These are phyloP conservation scores for Henricia sp. DNA, from an alignment of 53 echinoderm and acorn worm species.

Conservation along the genomic window DNA sequence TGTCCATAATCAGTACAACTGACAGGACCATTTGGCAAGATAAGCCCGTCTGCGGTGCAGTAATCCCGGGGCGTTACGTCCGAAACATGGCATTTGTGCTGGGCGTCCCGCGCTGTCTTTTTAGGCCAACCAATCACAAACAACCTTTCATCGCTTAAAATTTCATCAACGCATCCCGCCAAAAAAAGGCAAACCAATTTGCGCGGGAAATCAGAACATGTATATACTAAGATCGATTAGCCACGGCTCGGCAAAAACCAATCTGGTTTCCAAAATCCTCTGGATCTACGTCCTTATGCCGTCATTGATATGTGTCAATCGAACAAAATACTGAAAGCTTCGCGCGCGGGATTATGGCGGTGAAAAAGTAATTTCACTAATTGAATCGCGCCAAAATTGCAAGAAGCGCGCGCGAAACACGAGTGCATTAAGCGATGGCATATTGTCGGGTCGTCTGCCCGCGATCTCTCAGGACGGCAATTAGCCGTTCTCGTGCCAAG, in stretches of 20 bases:
- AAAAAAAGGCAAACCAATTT: slow-evolving; percentile 37
- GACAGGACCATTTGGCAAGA: too few species aligned
- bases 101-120: not conserved
- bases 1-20: too few species aligned
- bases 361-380: slow-evolving; percentile 53
- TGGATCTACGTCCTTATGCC: slow-evolving; percentile 46
- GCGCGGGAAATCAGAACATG: slow-evolving; percentile 35
- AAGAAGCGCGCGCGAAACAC: slow-evolving; percentile 46
- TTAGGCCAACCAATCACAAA: not conserved
- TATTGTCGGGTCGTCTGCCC: slow-evolving; percentile 55
- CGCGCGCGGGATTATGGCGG: not conserved
- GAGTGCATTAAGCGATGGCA: slow-evolving; percentile 59
- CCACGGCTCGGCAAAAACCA: slow-evolving; percentile 51
- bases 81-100: too few species aligned
- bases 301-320: slow-evolving; percentile 48
- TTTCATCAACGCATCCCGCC: slow-evolving; percentile 41
- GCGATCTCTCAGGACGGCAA: slow-evolving; percentile 32
- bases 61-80: too few species aligned
- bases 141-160: slow-evolving; percentile 37
- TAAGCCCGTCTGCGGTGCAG: too few species aligned
- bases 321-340: not conserved
- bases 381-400: slow-evolving; percentile 56
- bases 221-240: slow-evolving; percentile 38
- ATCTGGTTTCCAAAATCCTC: slow-evolving; percentile 27
- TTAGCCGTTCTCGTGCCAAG: slow-evolving; percentile 3